These are phyloP conservation scores for Terebella lapidaria DNA, from an alignment of 2,888 invertebrate species.

Conservation along the genomic window DNA sequence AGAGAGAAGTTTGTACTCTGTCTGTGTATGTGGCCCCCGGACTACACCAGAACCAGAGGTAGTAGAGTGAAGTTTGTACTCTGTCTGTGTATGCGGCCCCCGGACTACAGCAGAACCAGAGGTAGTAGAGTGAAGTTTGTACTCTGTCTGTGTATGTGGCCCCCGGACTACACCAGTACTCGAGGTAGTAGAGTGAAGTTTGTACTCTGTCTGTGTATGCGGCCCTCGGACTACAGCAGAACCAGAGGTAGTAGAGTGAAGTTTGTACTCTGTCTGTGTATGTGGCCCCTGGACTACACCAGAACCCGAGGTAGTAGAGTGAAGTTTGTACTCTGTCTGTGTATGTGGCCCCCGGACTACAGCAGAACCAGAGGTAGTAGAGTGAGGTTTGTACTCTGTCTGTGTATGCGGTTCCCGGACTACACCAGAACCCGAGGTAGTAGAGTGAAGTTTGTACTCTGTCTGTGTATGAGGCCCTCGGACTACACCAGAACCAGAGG, in stretches of 20 bases:
- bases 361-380: too few species aligned
- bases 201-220: constrained; percentile 71
- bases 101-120: constrained; percentile 46
- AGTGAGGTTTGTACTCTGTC: background rate
- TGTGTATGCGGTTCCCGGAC: background rate
- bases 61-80: constrained; percentile 81
- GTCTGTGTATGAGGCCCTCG: background rate
- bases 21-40: constrained; percentile 70
- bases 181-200: too few species aligned
- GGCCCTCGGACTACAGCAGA: constrained; percentile 60
- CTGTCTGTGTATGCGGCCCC: constrained; percentile 73
- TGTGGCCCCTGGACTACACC: constrained; percentile 28
- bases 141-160: constrained; percentile 79
- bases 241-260: constrained; percentile 2
- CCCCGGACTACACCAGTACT: too few species aligned
- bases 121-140: constrained; percentile 55
- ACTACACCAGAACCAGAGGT: constrained; percentile 39
- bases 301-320: background rate
- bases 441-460: background rate
- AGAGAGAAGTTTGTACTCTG: too few species aligned
- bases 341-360: too few species aligned
- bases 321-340: background rate
- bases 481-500: background rate
- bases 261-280: background rate
- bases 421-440: background rate